phyloP scores from a whole-genome alignment of 2,113 vertebrate genomes.

The Corvus moneduloides region DNA sequence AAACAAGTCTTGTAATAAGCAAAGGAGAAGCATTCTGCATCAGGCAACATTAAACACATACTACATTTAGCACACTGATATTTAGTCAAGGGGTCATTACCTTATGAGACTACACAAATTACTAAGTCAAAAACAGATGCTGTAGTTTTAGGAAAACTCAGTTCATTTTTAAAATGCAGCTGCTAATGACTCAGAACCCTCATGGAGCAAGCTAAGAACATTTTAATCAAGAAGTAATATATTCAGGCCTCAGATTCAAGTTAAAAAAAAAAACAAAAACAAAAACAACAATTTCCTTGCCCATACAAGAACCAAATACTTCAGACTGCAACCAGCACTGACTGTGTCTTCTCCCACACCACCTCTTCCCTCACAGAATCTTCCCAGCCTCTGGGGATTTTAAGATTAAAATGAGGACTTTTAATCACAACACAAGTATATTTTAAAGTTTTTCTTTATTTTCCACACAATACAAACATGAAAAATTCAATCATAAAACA shows the following conservation, averaged over 20 bases:
- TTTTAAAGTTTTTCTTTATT: not conserved
- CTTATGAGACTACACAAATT: not conserved
- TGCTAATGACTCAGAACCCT: not conserved
- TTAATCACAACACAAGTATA: not conserved
- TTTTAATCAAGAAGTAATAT: not conserved
- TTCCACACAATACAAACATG: not conserved
- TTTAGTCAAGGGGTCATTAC: not conserved
- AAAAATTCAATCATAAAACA: not conserved
- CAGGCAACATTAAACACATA: not conserved
- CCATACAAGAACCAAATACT: not conserved
- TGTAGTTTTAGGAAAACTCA: not conserved
- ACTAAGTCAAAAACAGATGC: not conserved
- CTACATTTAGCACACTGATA: not conserved
- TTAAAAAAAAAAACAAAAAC: too few species aligned
- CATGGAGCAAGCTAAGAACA: not conserved
- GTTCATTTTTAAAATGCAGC: not conserved
- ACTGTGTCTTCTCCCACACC: not conserved
- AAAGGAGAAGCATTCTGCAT: not conserved
- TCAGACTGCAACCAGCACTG: not conserved
- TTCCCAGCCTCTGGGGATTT: not conserved
- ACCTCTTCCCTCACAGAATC: not conserved
- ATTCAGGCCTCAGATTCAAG: not conserved
- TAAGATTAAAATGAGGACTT: not conserved
- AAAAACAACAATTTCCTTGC: not conserved
- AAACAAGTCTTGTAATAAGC: not conserved